Percentiles rank a stretch among this genome's conserved stretches.
These are phyloP conservation scores for Campylomormyrus numenius DNA, from an alignment of 2,113 vertebrate species.

Conservation along the genomic window DNA sequence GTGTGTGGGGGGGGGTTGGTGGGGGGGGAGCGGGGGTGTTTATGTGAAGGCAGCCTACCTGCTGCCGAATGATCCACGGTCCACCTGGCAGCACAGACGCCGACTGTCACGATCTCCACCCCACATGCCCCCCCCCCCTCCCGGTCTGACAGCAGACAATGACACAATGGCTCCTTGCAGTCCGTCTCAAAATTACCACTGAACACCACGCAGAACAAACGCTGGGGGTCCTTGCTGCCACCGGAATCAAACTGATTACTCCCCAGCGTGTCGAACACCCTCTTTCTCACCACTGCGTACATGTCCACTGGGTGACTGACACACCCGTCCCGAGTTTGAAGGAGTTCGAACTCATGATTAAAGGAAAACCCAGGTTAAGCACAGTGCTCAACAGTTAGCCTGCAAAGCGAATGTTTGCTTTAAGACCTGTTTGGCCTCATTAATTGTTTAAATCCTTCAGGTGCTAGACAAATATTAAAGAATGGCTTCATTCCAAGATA, in stretches of 20 bases:
- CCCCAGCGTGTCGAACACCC: not conserved
- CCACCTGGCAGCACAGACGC: conserved; percentile 27
- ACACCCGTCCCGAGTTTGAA: not conserved
- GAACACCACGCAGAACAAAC: not conserved
- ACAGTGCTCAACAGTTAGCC: conserved; percentile 30
- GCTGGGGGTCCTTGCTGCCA: not conserved
- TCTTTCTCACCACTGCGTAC: too few species aligned
- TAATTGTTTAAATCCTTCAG: conserved; percentile 28
- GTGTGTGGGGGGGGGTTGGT: not conserved
- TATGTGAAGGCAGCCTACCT: conserved; percentile 24
- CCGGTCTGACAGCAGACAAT: not conserved
- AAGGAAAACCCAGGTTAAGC: not conserved
- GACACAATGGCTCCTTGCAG: not conserved
- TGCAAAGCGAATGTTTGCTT: conserved; percentile 48
- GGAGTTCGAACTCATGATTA: not conserved
- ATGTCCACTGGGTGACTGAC: not conserved
- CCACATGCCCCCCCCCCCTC: not conserved
- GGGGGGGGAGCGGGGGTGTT: not conserved
- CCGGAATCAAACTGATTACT: not conserved
- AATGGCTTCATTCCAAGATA: conserved; percentile 30
- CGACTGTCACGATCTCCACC: conserved; percentile 15
- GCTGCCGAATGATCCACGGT: conserved; percentile 20
- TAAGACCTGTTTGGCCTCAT: conserved; percentile 41
- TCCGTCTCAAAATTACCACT: not conserved
- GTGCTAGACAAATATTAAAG: conserved; percentile 59